These are phyloP conservation scores for Mesocentrotus franciscanus DNA, from an alignment of 53 echinoderm and acorn worm genomes.

Conservation along the genomic window DNA sequence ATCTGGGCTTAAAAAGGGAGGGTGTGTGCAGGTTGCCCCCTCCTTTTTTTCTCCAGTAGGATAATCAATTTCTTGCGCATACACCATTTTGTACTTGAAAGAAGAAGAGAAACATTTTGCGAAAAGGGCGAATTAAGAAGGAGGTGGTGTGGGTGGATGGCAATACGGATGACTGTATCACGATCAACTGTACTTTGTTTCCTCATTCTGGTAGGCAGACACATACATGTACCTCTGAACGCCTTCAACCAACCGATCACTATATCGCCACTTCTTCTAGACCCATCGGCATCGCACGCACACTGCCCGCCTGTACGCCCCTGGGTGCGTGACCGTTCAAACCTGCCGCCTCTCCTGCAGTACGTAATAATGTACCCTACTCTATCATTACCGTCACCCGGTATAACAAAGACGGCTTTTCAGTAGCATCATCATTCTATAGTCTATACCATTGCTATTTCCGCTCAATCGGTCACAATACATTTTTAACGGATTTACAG, in stretches of 20 bases:
- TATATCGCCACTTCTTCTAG: background rate
- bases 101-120: too few relatives aligned
- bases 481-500: background rate
- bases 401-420: background rate
- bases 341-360: background rate
- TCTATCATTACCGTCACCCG: background rate
- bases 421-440: background rate
- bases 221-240: background rate
- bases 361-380: background rate
- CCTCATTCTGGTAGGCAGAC: background rate
- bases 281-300: constrained; percentile 22
- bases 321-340: constrained; percentile 13
- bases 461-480: background rate
- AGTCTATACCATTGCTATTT: background rate
- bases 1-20: too few relatives aligned
- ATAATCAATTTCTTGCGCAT: too few relatives aligned
- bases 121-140: too few relatives aligned
- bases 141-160: too few relatives aligned
- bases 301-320: background rate
- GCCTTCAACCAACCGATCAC: background rate
- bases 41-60: too few relatives aligned
- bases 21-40: too few relatives aligned
- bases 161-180: background rate
- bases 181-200: background rate
- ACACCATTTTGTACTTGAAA: too few relatives aligned